Base-by-base conservation (phyloP, 2,797 vertebrate species). In the Peromyscus eremicus region DNA sequence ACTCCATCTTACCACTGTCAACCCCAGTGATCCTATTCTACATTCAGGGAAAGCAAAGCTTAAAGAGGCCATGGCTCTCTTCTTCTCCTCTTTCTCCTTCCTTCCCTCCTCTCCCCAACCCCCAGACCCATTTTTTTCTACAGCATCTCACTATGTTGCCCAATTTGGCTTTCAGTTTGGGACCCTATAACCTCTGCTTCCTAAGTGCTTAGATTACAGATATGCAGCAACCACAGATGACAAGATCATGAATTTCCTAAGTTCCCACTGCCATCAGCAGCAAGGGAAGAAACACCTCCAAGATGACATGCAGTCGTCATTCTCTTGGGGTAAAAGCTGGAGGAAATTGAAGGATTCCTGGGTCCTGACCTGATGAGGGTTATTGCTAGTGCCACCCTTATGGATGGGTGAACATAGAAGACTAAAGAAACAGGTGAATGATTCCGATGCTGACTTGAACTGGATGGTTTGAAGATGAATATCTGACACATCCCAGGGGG, bases 381-480 rank as follows among this genome's bases (percentile, higher is more conserved):
- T 62, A 25, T 12, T 43, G 76, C 80, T 60, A 64, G 70, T 62
- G 75, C 14, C 11, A 7, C 13, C 83, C 29, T 16, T 55, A 34
- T 6, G 32, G 71, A 29, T 12, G 68, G 79, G 46, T 57, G n/a
- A 87, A 40, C 10, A 37, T 2, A 60, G 23, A 57, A 68, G 57
- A 57, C 55, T 80, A 71, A 85, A 29, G 62, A 60, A 88, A 60
- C 2, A 21, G 76, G 55, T 14, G 11, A 40, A 34, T 21, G 32
- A 82, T 77, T 87, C 52, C 46, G 76, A 71, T 68, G 25, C 16
- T n/a, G 91, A 86, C 55, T 81, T 62, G 76, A 71, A 32, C 83
- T 27, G 55, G 40, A 62, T 89, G 96, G 82, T 60, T 93, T 95
- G 94, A 92, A 94, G 93, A 88, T 73, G 80, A 96, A n/a, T 94